Percentiles rank a stretch among this genome's conserved stretches.
These are phyloP conservation scores for Ichneumoninae sp. DNA, from an alignment of 2,888 invertebrate genomes.

Conservation along the genomic window DNA sequence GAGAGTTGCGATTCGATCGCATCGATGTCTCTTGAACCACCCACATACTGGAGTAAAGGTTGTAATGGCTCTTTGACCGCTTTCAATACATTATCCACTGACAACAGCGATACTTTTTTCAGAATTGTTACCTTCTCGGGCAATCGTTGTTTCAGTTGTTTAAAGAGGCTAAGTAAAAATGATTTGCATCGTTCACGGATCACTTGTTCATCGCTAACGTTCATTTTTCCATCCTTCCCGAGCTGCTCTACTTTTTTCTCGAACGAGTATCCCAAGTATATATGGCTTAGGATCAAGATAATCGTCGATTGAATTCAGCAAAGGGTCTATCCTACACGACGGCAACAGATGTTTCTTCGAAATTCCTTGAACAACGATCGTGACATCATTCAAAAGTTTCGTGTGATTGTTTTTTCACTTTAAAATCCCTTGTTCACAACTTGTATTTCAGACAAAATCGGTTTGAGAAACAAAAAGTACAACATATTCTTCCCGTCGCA, in stretches of 20 bases:
- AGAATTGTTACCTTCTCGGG: conserved; percentile 57
- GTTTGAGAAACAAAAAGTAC: conserved; percentile 70
- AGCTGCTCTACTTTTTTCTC: conserved; percentile 59
- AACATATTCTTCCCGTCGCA: conserved; percentile 72
- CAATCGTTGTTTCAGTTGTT: conserved; percentile 60
- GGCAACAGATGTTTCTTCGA: conserved; percentile 26
- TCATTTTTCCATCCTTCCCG: conserved; percentile 14
- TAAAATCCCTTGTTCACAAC: conserved; percentile 61
- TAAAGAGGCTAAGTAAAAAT: conserved; percentile 54
- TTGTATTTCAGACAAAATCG: conserved; percentile 70
- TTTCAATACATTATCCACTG: conserved; percentile 50
- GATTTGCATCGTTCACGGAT: conserved; percentile 58
- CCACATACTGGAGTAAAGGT: conserved; percentile 31
- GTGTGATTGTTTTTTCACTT: conserved; percentile 51
- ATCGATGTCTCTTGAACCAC: conserved; percentile 17
- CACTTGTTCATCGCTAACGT: conserved; percentile 29
- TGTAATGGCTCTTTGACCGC: conserved; percentile 34
- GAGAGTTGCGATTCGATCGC: conserved; percentile 53
- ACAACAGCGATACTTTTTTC: conserved; percentile 57
- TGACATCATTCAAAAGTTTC: conserved; percentile 56
- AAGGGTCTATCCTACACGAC: conserved; percentile 42
- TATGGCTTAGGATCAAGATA: conserved; percentile 64
- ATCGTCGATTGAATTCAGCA: conserved; percentile 46
- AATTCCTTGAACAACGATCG: conserved; percentile 24
- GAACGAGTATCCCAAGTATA: conserved; percentile 58